Evolutionary conservation across 1,140 invertebrate species (phyloP).

Genomic region (Drosophila lacertosa): DNA sequence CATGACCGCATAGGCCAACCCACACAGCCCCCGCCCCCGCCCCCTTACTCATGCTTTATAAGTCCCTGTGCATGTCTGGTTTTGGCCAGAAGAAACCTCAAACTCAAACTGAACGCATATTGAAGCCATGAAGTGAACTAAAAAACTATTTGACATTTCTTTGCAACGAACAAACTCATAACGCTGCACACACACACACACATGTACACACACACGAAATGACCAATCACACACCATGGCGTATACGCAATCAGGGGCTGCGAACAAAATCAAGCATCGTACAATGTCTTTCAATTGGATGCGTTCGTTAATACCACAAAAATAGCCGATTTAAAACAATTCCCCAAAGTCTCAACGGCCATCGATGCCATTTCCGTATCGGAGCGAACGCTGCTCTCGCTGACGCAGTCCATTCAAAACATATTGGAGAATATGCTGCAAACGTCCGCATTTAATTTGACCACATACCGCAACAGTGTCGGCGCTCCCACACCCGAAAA

Average conservation of each 20-base stretch:
- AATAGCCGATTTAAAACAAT: conserved; percentile 84
- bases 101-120: conserved; percentile 5
- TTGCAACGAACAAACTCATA: conserved; percentile 39
- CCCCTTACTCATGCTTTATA: not conserved
- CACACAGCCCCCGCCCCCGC: not conserved
- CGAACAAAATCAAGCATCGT: conserved; percentile 88
- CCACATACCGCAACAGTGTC: conserved; percentile 86
- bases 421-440: conserved; percentile 88
- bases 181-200: conserved; percentile 7
- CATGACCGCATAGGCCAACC: conserved; percentile 30
- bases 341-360: conserved; percentile 80
- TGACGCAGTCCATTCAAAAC: conserved; percentile 86
- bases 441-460: conserved; percentile 88
- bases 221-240: not conserved
- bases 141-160: conserved; percentile 54
- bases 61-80: not conserved
- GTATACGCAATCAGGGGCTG: conserved; percentile 86
- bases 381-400: conserved; percentile 73
- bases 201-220: conserved; percentile 5
- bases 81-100: conserved; percentile 11
- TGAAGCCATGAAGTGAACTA: conserved; percentile 16
- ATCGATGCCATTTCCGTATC: conserved; percentile 80
- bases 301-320: conserved; percentile 87
- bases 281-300: conserved; percentile 89
- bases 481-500: conserved; percentile 88